Percentiles rank a stretch among this genome's conserved stretches.
Evolutionary conservation across 2,113 vertebrate species (phyloP).

Genomic region (Corynorhinus townsendii): DNA sequence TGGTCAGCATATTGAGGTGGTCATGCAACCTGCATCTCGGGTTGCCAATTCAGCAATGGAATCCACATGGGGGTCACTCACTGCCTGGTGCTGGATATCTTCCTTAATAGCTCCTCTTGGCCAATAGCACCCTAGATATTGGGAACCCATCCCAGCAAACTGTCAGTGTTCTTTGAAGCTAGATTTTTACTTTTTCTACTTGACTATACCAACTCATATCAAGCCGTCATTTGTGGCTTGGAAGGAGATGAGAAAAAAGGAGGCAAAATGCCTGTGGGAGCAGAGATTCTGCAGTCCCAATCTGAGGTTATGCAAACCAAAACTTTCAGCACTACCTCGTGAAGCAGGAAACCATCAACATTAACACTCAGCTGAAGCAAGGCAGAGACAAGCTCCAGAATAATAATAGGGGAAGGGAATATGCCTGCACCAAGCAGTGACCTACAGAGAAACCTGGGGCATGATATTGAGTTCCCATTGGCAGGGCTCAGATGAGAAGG

Average conservation of each 20-base stretch:
- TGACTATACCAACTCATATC: neutral
- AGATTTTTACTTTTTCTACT: neutral
- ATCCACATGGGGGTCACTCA: neutral
- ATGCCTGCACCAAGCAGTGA: accelerated
- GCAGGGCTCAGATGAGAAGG: neutral
- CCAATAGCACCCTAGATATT: neutral
- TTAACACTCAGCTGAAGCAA: neutral
- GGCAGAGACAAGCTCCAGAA: neutral
- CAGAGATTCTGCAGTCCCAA: neutral
- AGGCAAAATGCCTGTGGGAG: neutral
- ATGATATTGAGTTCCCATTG: neutral
- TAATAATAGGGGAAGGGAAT: accelerated
- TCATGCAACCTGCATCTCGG: neutral
- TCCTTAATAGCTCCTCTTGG: neutral
- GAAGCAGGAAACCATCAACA: neutral
- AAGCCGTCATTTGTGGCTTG: neutral
- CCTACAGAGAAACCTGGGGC: neutral
- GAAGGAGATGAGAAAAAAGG: neutral
- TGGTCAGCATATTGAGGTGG: neutral
- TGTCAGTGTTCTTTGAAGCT: accelerated
- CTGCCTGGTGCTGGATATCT: neutral
- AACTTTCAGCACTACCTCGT: accelerated
- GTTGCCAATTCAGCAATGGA: neutral
- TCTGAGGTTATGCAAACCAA: neutral
- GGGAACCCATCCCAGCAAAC: neutral